Evolutionary conservation across 1,140 invertebrate genomes (phyloP), one percentile per base, ranked within the genome.

Genomic region (Hestina assimilis): DNA sequence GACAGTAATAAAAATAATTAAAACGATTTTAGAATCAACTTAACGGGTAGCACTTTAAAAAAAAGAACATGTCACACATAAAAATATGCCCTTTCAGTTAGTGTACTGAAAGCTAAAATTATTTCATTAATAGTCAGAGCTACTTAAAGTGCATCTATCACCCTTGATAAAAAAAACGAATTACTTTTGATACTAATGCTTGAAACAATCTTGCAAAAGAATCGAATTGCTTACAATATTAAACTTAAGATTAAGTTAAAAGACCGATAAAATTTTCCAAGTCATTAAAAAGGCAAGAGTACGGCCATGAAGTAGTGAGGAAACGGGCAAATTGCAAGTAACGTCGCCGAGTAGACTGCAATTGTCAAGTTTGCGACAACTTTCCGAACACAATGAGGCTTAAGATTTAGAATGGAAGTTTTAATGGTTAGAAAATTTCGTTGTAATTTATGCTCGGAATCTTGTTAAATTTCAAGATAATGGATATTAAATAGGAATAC

Each of bases 341-440:
- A 57, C 21, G 54, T 41, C 45, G 43, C 29, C 21, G 28, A 21
- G 35, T 21, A 48, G 54, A 48, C 45, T 50, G 54, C 54, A 48
- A 42, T 57, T 57, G 45, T 57, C 43, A 38, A 57, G 26, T 57
- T 48, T 33, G 42, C 54, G 45, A 41, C 46, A 51, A 51, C 47
- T 51, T 51, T 35, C 15, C 35, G 35, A 57, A 48, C 45, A 56
- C 51, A 45, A 54, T 54, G 51, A 54, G 41, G 51, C 51, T 41
- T 54, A 33, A 54, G 51, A 54, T 54, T 54, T 54, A 54, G 51
- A 35, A 9, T 54, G 29, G 20, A 54, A 54, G 26, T 54, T 54
- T 43, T 54, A 45, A 41, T 43, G 51, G 38, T 43, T 53, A 53
- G 40, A 54, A 45, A 28, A 31, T 53, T 46, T 42, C 38, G 12